Evolutionary conservation across 2,113 vertebrate genomes (phyloP).

Genomic region (Athene noctua): DNA sequence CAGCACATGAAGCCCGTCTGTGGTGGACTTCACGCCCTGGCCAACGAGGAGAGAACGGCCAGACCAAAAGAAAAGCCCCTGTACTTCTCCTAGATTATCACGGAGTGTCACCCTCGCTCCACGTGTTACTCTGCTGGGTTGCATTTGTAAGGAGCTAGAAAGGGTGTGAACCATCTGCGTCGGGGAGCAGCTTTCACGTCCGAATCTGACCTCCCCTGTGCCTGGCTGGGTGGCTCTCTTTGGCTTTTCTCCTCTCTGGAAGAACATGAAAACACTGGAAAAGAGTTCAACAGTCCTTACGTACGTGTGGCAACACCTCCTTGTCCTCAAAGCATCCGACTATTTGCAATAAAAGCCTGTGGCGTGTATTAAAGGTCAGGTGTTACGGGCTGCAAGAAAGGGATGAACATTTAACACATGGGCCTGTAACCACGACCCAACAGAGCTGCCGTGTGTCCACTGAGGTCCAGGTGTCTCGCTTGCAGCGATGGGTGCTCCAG

Average conservation of each 20-base stretch:
- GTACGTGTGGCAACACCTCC: rapidly evolving
- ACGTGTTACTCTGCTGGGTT: rapidly evolving
- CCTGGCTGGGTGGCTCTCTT: background rate
- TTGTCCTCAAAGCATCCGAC: background rate
- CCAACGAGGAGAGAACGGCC: rapidly evolving
- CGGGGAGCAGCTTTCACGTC: rapidly evolving
- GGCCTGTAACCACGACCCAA: too few relatives aligned
- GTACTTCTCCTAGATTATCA: background rate
- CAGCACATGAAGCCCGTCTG: rapidly evolving
- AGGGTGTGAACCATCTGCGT: rapidly evolving
- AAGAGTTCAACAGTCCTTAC: background rate
- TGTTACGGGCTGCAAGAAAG: background rate
- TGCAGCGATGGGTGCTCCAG: background rate
- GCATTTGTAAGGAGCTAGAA: background rate
- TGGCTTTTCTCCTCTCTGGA: background rate
- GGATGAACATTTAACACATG: background rate
- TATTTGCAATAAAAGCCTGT: background rate
- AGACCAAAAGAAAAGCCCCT: background rate
- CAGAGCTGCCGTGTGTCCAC: rapidly evolving
- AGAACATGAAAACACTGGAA: background rate
- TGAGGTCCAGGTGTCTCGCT: too few relatives aligned
- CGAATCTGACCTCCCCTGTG: background rate
- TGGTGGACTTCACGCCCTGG: rapidly evolving
- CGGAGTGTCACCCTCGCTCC: background rate
- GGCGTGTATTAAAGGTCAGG: too few relatives aligned